phyloP scores from a whole-genome alignment of 2,888 invertebrate genomes.

The Parnassius smintheus region DNA sequence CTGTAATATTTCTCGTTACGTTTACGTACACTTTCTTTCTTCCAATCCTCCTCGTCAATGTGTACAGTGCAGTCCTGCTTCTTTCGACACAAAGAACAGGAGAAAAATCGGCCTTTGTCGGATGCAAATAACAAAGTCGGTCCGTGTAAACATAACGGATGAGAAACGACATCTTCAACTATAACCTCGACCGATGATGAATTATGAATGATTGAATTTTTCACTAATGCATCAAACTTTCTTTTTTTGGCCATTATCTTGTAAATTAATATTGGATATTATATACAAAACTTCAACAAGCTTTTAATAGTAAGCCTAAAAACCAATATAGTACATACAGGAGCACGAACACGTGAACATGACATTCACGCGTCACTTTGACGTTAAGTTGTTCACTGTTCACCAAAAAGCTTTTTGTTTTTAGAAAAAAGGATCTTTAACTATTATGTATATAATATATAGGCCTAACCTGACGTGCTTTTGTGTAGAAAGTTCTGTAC shows the following conservation, averaged over 20 bases:
- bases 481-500: too few species aligned
- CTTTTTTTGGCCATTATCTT: slow-evolving; percentile 62
- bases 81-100: slow-evolving; percentile 92
- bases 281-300: too few species aligned
- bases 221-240: slow-evolving; percentile 39
- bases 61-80: slow-evolving; percentile 88
- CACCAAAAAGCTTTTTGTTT: too few species aligned
- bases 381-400: too few species aligned
- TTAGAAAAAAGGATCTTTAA: too few species aligned
- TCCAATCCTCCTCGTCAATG: slow-evolving; percentile 79
- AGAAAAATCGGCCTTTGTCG: slow-evolving; percentile 84
- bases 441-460: too few species aligned
- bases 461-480: too few species aligned
- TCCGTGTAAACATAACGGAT: slow-evolving; percentile 89
- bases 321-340: not conserved
- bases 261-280: not conserved
- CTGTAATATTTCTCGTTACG: slow-evolving; percentile 69
- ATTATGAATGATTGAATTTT: slow-evolving; percentile 35
- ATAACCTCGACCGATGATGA: slow-evolving; percentile 73
- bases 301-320: not conserved
- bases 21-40: slow-evolving; percentile 68
- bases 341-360: slow-evolving; percentile 10
- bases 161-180: slow-evolving; percentile 77
- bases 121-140: slow-evolving; percentile 87
- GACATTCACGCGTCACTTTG: slow-evolving; percentile 1